Evolutionary conservation across 2,888 invertebrate genomes (phyloP), one percentile per base, ranked within the genome.

Genomic region (Ophion slaviceki): DNA sequence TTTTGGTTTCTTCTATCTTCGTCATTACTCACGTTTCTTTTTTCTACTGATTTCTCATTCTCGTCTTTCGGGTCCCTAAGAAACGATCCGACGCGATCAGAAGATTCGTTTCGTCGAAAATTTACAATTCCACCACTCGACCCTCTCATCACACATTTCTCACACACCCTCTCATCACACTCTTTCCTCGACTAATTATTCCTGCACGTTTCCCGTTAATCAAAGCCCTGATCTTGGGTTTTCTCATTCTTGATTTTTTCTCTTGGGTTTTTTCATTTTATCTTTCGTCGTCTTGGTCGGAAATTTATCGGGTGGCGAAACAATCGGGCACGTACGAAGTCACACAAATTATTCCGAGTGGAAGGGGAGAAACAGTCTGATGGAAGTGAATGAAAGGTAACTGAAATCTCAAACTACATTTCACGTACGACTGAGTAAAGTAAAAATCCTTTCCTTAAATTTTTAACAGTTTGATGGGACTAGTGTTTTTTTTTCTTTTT

Each of bases 281-380:
- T 62, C 64, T 11, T 24, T 74, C 17, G 75, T 17, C 32, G 32
- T 68, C 11, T 47, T 66, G 20, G 47, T 24, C 80, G 66, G 57
- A 36, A 59, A 36, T 36, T 7, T 61, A n/a, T 11, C 24, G 59
- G 32, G 17, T 53, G 17, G 53, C 53, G 53, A 53, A 53, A 53
- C 53, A 53, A 17, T 53, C 3, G 53, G 17, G 53, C 53, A 53
- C 14, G 53, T 53, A 11, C 53, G 53, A 17, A 53, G 53, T 53
- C 53, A 77, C 70, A 70, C 47, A 47, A 80, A 80, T 75, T 62
- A 75, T 83, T 70, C 36, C 53, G 53, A 53, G 64, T 78, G 72
- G 68, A 80, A 80, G 72, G 82, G 74, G 80, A 80, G 83, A 80
- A 32, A 86, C 72, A 82, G 82, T 82, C 82, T 68, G 77, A 78